phyloP scores from a whole-genome alignment of 2,113 vertebrate genomes.

The Bufo gargarizans region DNA sequence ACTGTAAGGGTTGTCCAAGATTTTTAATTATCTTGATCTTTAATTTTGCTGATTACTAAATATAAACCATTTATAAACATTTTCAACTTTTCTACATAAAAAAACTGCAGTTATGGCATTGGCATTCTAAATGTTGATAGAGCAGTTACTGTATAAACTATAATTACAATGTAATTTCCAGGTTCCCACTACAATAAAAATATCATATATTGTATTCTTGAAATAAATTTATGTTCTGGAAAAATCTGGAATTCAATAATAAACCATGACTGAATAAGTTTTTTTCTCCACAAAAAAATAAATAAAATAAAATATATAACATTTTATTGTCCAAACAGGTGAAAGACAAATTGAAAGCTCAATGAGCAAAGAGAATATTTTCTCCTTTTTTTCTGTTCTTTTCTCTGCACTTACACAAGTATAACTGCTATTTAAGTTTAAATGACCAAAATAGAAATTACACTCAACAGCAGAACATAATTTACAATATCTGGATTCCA shows the following conservation, averaged over 20 bases:
- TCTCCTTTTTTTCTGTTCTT: not conserved
- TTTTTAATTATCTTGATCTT: no score
- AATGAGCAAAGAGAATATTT: not conserved
- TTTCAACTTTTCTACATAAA: constrained; percentile 75
- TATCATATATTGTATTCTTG: constrained; percentile 20
- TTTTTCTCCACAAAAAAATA: not conserved
- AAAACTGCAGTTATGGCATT: constrained; percentile 78
- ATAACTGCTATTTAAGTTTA: not conserved
- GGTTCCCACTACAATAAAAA: constrained; percentile 67
- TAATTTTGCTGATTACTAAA: constrained; percentile 76
- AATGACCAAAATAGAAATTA: constrained; percentile 23
- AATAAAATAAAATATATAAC: no score
- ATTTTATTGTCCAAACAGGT: constrained; percentile 26
- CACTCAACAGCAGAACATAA: not conserved
- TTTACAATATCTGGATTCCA: constrained; percentile 25
- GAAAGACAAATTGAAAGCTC: constrained; percentile 21
- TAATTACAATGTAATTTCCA: constrained; percentile 82
- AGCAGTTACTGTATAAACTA: constrained; percentile 72
- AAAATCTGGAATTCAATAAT: constrained; percentile 17
- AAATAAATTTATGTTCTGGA: not conserved
- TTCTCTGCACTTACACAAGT: not conserved
- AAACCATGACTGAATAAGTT: not conserved
- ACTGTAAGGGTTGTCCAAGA: no score
- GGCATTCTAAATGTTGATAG: constrained; percentile 75
- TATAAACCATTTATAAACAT: constrained; percentile 80